These are phyloP conservation scores for Hirudinaria manillensis DNA, from an alignment of 2,888 invertebrate genomes.

Conservation along the genomic window DNA sequence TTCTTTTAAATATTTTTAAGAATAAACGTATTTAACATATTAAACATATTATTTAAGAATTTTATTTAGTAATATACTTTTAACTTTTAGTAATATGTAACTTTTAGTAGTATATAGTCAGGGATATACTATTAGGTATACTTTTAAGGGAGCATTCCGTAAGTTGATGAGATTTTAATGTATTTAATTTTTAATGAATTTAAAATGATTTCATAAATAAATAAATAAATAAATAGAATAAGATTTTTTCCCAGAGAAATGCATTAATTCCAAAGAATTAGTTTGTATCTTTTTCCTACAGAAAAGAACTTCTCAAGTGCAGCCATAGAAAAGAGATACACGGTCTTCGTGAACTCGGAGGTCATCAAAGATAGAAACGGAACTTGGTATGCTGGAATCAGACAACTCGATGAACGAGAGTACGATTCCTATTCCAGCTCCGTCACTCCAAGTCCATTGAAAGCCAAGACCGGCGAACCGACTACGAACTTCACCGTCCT, in stretches of 20 bases:
- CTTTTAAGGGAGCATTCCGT: no score
- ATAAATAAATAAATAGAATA: not conserved
- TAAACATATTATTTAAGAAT: no score
- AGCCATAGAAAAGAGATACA: constrained; percentile 33
- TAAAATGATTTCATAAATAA: not conserved
- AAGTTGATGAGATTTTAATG: not conserved
- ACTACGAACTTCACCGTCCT: constrained; percentile 50
- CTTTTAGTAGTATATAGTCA: no score
- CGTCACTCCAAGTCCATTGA: constrained; percentile 40
- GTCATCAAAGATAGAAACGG: constrained; percentile 39
- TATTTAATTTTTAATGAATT: not conserved
- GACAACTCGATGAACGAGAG: constrained; percentile 44
- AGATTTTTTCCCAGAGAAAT: not conserved
- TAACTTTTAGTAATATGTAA: no score
- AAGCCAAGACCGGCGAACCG: constrained; percentile 40
- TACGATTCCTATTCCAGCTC: constrained; percentile 42
- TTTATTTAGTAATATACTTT: no score
- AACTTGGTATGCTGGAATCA: constrained; percentile 49
- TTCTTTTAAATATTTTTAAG: not conserved
- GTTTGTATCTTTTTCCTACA: not conserved
- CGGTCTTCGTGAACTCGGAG: constrained; percentile 44
- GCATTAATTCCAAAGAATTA: not conserved
- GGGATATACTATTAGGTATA: no score
- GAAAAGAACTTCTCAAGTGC: no score
- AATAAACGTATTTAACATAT: not conserved